These are phyloP conservation scores for Cataglyphis rosenhaueri DNA, from an alignment of 2,888 invertebrate species.

Conservation along the genomic window DNA sequence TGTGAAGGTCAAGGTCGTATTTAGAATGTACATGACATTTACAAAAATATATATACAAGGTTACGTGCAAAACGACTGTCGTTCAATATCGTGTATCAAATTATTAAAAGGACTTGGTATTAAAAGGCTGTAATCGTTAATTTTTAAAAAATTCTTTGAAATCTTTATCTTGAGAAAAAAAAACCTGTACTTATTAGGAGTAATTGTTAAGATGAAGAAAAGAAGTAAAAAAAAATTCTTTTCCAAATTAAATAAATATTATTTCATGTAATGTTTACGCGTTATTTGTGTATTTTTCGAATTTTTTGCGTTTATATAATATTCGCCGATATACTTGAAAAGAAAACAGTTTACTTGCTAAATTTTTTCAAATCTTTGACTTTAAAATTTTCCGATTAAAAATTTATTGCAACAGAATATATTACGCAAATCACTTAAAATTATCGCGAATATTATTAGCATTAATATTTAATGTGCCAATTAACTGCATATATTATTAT, in stretches of 20 bases:
- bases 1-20: neutral
- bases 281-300: neutral
- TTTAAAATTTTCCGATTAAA: neutral
- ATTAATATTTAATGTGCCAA: conserved; percentile 35
- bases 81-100: neutral
- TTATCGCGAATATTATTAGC: neutral
- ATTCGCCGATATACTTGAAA: neutral
- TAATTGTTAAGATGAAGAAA: neutral
- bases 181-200: neutral
- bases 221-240: neutral
- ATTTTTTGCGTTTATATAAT: neutral
- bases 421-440: conserved; percentile 42
- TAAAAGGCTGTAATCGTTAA: conserved; percentile 3
- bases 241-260: conserved; percentile 4
- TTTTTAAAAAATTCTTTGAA: neutral
- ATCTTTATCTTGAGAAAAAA: neutral
- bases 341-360: neutral
- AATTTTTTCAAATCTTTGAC: conserved; percentile 5
- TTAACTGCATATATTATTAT: conserved; percentile 33
- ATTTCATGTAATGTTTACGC: neutral
- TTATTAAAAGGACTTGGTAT: neutral
- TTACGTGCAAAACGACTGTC: neutral
- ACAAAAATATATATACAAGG: neutral
- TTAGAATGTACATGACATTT: neutral
- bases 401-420: neutral